Evolutionary conservation across 2,113 vertebrate genomes (phyloP).

Genomic region (Pardalotus punctatus): DNA sequence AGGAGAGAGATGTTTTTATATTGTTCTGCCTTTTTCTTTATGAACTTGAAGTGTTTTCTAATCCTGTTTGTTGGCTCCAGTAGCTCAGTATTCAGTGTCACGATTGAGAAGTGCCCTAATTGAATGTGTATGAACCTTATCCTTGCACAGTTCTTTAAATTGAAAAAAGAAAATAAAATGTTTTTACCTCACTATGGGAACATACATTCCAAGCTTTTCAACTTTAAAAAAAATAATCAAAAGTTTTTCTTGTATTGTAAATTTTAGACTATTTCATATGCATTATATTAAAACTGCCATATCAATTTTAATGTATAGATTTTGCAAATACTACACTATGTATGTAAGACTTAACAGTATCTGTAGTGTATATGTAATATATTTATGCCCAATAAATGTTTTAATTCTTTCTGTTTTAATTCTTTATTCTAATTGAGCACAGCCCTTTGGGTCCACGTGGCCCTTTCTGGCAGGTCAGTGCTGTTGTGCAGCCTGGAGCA

Average conservation of each 20-base stretch:
- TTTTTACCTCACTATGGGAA: slow-evolving; percentile 95
- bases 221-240: slow-evolving; percentile 81
- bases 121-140: slow-evolving; percentile 87
- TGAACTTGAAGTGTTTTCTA: slow-evolving; percentile 77
- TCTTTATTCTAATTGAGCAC: slow-evolving; percentile 61
- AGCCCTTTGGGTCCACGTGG: not conserved
- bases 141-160: slow-evolving; percentile 91
- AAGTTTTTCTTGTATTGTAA: slow-evolving; percentile 98
- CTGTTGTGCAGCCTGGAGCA: not conserved
- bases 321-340: slow-evolving; percentile 99
- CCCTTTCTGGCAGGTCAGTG: not conserved
- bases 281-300: slow-evolving; percentile 99
- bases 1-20: slow-evolving; percentile 61
- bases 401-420: slow-evolving; percentile 96
- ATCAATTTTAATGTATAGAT: slow-evolving; percentile 99
- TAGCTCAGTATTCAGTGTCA: slow-evolving; percentile 77
- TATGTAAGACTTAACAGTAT: slow-evolving; percentile 99
- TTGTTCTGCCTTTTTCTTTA: slow-evolving; percentile 71
- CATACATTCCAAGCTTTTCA: slow-evolving; percentile 98
- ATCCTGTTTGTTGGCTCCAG: slow-evolving; percentile 69
- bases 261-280: slow-evolving; percentile 99
- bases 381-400: slow-evolving; percentile 99
- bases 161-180: slow-evolving; percentile 76
- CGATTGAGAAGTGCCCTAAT: slow-evolving; percentile 76
- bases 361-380: slow-evolving; percentile 99